Conservation (phyloP, 30 jellyfish, hydroid and myxozoan species). For the Turritopsis rubra region DNA sequence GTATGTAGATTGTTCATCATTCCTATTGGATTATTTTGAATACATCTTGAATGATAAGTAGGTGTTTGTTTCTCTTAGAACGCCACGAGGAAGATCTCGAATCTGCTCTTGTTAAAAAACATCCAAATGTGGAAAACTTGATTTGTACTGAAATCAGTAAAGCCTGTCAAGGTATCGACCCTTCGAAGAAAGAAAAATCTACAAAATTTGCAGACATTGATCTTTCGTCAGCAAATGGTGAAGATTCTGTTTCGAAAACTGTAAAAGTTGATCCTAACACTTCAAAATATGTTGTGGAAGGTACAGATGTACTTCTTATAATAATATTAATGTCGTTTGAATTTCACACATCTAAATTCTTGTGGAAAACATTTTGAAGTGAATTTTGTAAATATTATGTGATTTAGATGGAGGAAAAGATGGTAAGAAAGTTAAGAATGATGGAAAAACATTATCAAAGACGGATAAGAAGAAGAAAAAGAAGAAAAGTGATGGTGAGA, state of each 20-base stretch:
- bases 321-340: too few relatives aligned
- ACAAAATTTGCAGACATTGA: constrained; percentile 58
- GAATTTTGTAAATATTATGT: too few relatives aligned
- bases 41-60: background rate
- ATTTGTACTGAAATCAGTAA: constrained; percentile 49
- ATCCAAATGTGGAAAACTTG: constrained; percentile 32
- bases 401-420: background rate
- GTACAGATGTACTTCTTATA: background rate
- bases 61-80: constrained; percentile 32
- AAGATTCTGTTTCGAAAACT: constrained; percentile 19
- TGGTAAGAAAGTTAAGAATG: constrained; percentile 10
- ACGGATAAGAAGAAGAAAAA: constrained; percentile 41
- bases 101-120: constrained; percentile 32
- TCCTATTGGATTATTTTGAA: background rate
- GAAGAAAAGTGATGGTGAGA: constrained; percentile 2
- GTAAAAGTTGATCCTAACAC: constrained; percentile 9
- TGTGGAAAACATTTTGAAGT: too few relatives aligned
- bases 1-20: constrained; percentile 30
- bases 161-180: constrained; percentile 68
- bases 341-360: too few relatives aligned
- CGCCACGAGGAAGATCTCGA: constrained; percentile 88
- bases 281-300: background rate
- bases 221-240: constrained; percentile 42
- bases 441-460: constrained; percentile 58
- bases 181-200: constrained; percentile 40